Evolutionary conservation across 2,888 invertebrate genomes (phyloP).

Genomic region (Carpatolechia fugitivella): DNA sequence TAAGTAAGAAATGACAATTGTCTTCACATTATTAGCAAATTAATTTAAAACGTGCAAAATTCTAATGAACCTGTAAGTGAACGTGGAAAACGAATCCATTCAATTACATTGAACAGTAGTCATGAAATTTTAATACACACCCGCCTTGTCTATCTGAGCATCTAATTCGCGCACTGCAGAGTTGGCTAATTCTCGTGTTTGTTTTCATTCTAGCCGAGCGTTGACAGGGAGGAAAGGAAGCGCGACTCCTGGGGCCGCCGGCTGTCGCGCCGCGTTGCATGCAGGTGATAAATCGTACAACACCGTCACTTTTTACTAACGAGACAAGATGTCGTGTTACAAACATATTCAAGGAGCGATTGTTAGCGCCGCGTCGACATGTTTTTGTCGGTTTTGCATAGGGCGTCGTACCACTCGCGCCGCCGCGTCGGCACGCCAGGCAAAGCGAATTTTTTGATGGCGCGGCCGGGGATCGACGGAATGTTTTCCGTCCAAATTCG

Average conservation of each 20-base stretch:
- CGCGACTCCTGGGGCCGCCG: slow-evolving; percentile 42
- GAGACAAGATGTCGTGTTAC: slow-evolving; percentile 71
- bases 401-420: slow-evolving; percentile 10
- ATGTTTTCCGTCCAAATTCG: slow-evolving; percentile 70
- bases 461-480: slow-evolving; percentile 49
- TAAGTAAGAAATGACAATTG: no score
- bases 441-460: slow-evolving; percentile 42
- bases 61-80: no score
- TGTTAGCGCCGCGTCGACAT: slow-evolving; percentile 46
- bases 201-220: slow-evolving; percentile 48
- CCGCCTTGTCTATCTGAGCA: slow-evolving; percentile 23
- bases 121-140: slow-evolving; percentile 14
- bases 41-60: no score
- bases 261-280: slow-evolving; percentile 45
- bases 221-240: slow-evolving; percentile 54
- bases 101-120: neutral
- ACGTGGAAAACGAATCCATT: no score
- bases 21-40: no score
- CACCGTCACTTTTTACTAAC: slow-evolving; percentile 73
- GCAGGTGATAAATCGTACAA: slow-evolving; percentile 72
- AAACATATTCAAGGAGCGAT: slow-evolving; percentile 64
- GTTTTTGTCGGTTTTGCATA: slow-evolving; percentile 42
- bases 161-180: slow-evolving; percentile 22
- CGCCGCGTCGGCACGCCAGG: neutral
- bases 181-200: slow-evolving; percentile 38